Conservation (phyloP, 2,113 vertebrate genomes). For the Ceyx melanurus region DNA sequence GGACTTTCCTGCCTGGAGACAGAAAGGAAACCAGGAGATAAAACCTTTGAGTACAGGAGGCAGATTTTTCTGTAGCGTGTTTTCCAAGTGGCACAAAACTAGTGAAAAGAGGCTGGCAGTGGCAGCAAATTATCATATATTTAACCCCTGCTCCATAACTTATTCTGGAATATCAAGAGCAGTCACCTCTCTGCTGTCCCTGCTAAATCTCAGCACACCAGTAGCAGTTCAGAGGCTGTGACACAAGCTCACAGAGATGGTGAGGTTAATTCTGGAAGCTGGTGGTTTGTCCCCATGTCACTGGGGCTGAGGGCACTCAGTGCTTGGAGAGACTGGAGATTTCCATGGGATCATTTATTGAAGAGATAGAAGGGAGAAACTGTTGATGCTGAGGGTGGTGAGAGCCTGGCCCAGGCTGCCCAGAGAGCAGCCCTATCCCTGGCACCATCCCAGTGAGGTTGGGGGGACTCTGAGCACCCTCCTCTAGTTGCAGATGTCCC, state of each 20-base stretch:
- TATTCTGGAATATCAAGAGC: neutral
- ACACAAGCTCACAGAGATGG: rapidly evolving
- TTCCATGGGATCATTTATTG: neutral
- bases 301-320: rapidly evolving
- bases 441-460: neutral
- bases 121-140: neutral
- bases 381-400: neutral
- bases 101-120: neutral
- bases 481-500: neutral
- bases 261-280: neutral
- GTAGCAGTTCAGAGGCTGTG: neutral
- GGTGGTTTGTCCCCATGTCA: neutral
- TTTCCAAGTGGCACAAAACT: neutral
- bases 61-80: neutral
- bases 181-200: neutral
- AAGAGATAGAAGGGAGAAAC: neutral
- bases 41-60: neutral
- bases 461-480: neutral
- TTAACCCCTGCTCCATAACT: neutral
- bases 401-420: neutral
- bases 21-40: neutral
- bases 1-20: conserved; percentile 73
- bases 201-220: neutral
- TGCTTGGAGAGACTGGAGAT: neutral
- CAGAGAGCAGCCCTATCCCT: neutral